Base-by-base conservation (phyloP, 2,797 vertebrate species). In the Perodicticus potto region DNA sequence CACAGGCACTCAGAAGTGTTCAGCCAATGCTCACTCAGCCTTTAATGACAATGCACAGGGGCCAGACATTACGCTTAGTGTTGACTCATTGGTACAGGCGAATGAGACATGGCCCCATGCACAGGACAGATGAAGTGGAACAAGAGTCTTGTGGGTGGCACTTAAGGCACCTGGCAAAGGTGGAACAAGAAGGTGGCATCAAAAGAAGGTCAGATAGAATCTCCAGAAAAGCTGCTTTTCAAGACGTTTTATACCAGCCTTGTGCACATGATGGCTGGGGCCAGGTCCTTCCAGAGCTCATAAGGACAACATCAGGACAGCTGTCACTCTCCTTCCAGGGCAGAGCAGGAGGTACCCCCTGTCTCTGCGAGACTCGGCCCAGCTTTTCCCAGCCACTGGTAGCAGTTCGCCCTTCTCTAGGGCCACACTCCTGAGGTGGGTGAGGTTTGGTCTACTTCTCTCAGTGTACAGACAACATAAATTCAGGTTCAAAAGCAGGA, bases 401-500 rank as follows among this genome's bases (percentile, higher is more conserved):
- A 34, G 11, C 59, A 57, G 45, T 12, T 72, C 73, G 0, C 57
- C 32, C 14, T 76, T 73, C 37, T n/a, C 5, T 13, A 0, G 12
- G 13, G 11, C 27, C 37, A 55, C 20, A 17, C 27, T 83, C 37
- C 67, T 59, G 16, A 85, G 63, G 63, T 55, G 27, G 77, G 29
- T 40, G 53, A 73, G 65, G 27, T 53, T 81, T 74, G 27, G 25
- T 74, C 37, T 55, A 65, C 37, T 69, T 76, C 65, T 63, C 53
- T 92, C 59, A 16, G 57, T 14, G 17, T 34, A 80, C 32, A 95
- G 91, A 93, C 94, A 91, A 90, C 85, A 84, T 90, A 95, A 96
- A 84, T 88, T 96, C 89, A 93, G 91, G 59, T 92, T 97, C 89
- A 97, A 86, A 96, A 90, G 25, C 85, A 59, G 93, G 94, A 94